Percentiles rank a stretch among this genome's conserved stretches.
These are phyloP conservation scores for Onychorhynchus coronatus DNA, from an alignment of 2,113 vertebrate genomes.

Conservation along the genomic window DNA sequence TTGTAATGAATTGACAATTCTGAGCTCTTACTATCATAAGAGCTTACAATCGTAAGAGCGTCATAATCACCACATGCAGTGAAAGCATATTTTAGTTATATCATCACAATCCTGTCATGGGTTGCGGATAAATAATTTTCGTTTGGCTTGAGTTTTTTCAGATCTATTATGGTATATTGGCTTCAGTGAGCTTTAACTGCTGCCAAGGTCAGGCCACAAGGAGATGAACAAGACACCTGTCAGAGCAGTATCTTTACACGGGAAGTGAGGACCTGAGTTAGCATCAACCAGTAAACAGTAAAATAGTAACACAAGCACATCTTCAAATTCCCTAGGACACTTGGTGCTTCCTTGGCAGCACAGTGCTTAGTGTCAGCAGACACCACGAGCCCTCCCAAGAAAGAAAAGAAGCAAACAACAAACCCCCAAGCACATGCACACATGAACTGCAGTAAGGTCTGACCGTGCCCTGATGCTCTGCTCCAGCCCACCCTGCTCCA, in stretches of 20 bases:
- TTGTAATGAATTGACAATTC: not conserved
- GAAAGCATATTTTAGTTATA: not conserved
- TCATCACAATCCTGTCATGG: not conserved
- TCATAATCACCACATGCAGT: too few species aligned
- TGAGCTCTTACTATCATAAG: not conserved
- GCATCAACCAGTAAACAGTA: not conserved
- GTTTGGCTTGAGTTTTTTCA: not conserved
- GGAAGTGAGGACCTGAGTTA: not conserved
- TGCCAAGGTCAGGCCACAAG: rapidly evolving
- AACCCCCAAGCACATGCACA: not conserved
- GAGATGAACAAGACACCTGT: not conserved
- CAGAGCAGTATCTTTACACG: not conserved
- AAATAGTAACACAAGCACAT: not conserved
- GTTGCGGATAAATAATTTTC: not conserved
- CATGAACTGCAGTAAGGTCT: rapidly evolving
- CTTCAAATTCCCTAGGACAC: not conserved
- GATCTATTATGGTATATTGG: not conserved
- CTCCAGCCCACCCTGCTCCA: not conserved
- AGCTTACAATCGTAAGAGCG: not conserved
- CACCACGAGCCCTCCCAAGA: not conserved
- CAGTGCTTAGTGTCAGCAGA: not conserved
- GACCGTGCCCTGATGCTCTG: not conserved
- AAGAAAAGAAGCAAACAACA: not conserved
- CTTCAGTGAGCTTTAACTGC: not conserved
- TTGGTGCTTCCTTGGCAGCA: not conserved